Evolutionary conservation across 2,113 vertebrate genomes (phyloP), one percentile per base, ranked within the genome.

Genomic region (Hemichromis elongatus): DNA sequence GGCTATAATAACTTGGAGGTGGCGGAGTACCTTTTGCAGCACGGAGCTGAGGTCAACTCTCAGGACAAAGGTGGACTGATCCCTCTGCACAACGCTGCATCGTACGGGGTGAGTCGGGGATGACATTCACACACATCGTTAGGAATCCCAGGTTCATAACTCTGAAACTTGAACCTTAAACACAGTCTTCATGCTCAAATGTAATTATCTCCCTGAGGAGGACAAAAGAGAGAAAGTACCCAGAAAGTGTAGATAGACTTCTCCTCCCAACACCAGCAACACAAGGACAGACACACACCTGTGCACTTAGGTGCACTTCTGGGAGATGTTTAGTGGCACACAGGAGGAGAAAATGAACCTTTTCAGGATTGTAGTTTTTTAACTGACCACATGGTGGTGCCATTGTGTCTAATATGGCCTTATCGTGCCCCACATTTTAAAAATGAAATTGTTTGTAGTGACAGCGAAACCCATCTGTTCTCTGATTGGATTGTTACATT

Each of bases 1-100:
- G 98, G 97, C 83, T 98, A 98, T 89, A 99, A 98, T 92, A 98
- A 99, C 93, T 94, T 98, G 93, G 98, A 99, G 96, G 98, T 98
- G 81, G 97, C 97, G 2, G 97, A 98, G 63, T 98, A 98, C 88
- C 97, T 98, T 80, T 95, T 98, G 56, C 97, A 98, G 77, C 97
- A 98, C 4, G 97, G 97, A 77, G 98, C 98, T 16, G 97, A 98
- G 59, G 97, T 98, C 78, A 98, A 98, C 52, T 97, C 97, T 30
- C 97, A 98, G 91, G 98, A 99, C 89, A 98, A 97, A 95, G 98
- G 97, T n/a, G 98, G 98, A 63, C 95, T 98, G 82, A 98, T 99
- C 88, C 97, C 98, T 55, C 96, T 98, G 47, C 97, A 98, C 94
- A 98, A 98, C 21, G 97, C 98, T 18, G 98, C 98, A 30, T 98